Evolutionary conservation across 2,888 invertebrate species (phyloP).

Genomic region (Dioctria linearis): DNA sequence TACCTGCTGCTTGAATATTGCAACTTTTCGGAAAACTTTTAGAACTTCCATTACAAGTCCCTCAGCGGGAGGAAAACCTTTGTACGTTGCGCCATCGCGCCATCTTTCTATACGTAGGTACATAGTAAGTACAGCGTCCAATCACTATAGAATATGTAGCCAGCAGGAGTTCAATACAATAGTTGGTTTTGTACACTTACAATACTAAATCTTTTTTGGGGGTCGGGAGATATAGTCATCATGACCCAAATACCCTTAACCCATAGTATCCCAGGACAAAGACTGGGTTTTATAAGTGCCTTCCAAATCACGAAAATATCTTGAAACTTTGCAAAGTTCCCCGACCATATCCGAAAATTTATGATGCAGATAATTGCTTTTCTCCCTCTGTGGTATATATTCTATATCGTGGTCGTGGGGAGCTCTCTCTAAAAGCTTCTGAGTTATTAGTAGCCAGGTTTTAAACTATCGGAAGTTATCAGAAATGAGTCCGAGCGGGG

Average conservation of each 20-base stretch:
- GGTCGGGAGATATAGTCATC: conserved; percentile 22
- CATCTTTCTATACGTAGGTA: no score
- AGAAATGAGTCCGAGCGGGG: not conserved
- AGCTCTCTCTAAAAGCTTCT: not conserved
- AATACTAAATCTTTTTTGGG: conserved; percentile 11
- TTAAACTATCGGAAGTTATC: conserved; percentile 43
- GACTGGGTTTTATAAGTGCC: conserved; percentile 39
- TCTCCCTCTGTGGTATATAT: conserved; percentile 38
- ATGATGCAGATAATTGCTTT: conserved; percentile 51
- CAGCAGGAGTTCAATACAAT: conserved; percentile 23
- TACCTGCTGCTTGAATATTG: no score
- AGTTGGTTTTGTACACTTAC: conserved; percentile 4
- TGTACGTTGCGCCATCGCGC: no score
- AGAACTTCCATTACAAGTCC: no score
- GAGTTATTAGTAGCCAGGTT: conserved; percentile 40
- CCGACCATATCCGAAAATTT: conserved; percentile 50
- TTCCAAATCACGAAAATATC: conserved; percentile 43
- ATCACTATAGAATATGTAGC: no score
- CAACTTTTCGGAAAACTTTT: no score
- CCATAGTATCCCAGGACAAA: conserved; percentile 32
- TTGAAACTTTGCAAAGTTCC: conserved; percentile 44
- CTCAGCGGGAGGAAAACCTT: no score
- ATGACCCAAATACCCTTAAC: conserved; percentile 37
- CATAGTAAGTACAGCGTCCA: no score
- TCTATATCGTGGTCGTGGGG: not conserved